Evolutionary conservation across 2,113 vertebrate genomes (phyloP), one percentile per base, ranked within the genome.

Genomic region (Hystrix cristata): DNA sequence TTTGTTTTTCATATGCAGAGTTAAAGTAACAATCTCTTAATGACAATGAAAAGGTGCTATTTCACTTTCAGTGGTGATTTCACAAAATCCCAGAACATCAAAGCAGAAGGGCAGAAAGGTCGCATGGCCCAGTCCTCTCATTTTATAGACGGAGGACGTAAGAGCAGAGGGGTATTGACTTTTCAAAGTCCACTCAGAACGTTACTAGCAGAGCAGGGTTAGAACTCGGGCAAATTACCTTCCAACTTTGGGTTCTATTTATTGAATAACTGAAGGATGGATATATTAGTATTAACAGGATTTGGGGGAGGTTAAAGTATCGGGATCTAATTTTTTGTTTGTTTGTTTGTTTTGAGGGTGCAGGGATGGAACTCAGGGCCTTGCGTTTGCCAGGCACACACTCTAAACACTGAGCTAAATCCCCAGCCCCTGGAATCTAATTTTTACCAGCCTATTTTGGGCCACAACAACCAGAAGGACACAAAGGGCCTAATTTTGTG

Each of bases 1-100:
- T 87, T 92, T 64, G n/a, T 80, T 97, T 96, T 84, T 84, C 71
- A 62, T 57, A 59, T 60, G 38, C n/a, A 6, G 23, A 71, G 9
- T 92, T 92, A 64, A 87, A 81, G 25, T 51, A 48, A 95, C 76
- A 85, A 3, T 94, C 65, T 62, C 15, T 38, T 86, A 62, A 65
- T 59, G 81, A 69, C 21, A 91, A 62, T 23, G 27, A 57, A 83
- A 93, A 2, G 31, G 31, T 12, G 46, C 14, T 34, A 59, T 64
- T 91, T 95, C 31, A 62, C 23, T 80, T 78, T 72, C n/a, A 38
- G 7, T 10, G 46, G 74, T 57, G 19, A 89, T 87, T 93, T 96
- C 53, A 81, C 18, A 46, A 91, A 87, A 78, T 67, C 71, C 43
- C 59, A 90, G 62, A 43, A 84, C 69, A 31, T 55, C 38, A 95